Evolutionary conservation across 2,888 invertebrate genomes (phyloP).

Genomic region (Caenorhabditis sp.): DNA sequence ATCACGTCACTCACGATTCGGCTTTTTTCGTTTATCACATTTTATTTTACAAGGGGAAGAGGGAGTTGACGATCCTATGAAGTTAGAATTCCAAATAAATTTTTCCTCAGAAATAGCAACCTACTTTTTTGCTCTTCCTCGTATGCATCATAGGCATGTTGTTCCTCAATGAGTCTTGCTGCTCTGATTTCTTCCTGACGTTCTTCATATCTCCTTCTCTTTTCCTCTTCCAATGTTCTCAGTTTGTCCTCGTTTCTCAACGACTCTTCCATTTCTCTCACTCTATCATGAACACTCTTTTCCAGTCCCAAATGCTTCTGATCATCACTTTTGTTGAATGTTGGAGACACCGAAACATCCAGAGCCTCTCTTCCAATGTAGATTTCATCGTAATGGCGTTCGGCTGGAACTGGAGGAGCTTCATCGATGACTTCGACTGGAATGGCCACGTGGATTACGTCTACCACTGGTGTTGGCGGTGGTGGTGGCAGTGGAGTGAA

Average conservation of each 20-base stretch:
- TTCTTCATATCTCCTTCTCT: slow-evolving; percentile 14
- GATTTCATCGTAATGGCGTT: slow-evolving; percentile 55
- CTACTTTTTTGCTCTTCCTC: slow-evolving; percentile 30
- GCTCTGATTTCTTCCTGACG: slow-evolving; percentile 47
- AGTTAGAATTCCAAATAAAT: neutral
- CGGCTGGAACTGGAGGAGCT: slow-evolving; percentile 36
- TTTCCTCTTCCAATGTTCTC: slow-evolving; percentile 29
- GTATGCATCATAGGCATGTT: slow-evolving; percentile 24
- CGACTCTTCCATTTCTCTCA: slow-evolving; percentile 53
- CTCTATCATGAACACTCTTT: slow-evolving; percentile 54
- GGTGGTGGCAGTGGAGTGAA: slow-evolving; percentile 33
- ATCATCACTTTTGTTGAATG: slow-evolving; percentile 38
- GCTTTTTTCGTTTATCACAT: slow-evolving; percentile 47
- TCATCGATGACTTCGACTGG: slow-evolving; percentile 37
- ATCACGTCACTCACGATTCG: slow-evolving; percentile 37
- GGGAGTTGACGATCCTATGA: slow-evolving; percentile 21
- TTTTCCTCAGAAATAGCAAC: neutral
- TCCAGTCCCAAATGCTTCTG: slow-evolving; percentile 57
- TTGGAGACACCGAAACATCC: slow-evolving; percentile 54
- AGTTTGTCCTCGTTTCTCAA: slow-evolving; percentile 35
- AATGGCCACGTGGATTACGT: slow-evolving; percentile 13
- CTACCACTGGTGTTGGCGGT: slow-evolving; percentile 27
- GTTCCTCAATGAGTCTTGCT: slow-evolving; percentile 28
- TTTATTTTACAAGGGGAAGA: slow-evolving; percentile 57
- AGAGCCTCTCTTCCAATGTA: slow-evolving; percentile 63